Percentiles rank a stretch among this genome's conserved stretches.
phyloP scores from a whole-genome alignment of 2,888 invertebrate genomes.

The Zeuzera pyrina region DNA sequence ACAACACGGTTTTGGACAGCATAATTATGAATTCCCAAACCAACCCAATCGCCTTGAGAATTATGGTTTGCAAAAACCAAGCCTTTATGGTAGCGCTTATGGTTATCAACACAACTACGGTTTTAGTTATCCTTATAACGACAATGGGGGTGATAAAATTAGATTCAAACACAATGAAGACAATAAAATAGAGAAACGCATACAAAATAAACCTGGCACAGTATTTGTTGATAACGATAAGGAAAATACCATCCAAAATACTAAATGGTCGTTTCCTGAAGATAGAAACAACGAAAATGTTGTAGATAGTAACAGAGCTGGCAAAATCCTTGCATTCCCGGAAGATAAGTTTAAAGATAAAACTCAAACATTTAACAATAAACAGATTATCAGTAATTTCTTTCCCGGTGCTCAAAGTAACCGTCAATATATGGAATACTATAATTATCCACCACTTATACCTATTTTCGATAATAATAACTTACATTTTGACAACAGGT shows the following conservation, averaged over 20 bases:
- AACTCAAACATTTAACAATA: background rate
- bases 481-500: conserved; percentile 23
- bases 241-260: background rate
- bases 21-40: conserved; percentile 17
- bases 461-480: conserved; percentile 18
- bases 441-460: conserved; percentile 6
- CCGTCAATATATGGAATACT: conserved; percentile 13
- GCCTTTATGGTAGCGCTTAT: conserved; percentile 1
- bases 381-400: conserved; percentile 16
- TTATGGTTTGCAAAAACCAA: conserved; percentile 5
- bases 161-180: conserved; percentile 17
- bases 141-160: conserved; percentile 20
- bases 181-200: conserved; percentile 36
- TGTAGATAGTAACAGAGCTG: conserved; percentile 13
- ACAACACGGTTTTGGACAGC: conserved; percentile 4
- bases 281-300: conserved; percentile 9
- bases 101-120: conserved; percentile 11
- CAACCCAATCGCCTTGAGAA: no score
- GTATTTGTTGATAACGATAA: background rate
- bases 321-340: conserved; percentile 24
- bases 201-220: conserved; percentile 33
- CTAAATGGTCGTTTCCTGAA: conserved; percentile 44
- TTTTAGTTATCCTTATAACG: conserved; percentile 25
- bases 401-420: conserved; percentile 20
- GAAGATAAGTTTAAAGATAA: conserved; percentile 7